Percentiles rank a stretch among this genome's conserved stretches.
These are phyloP conservation scores for Potorous gilbertii DNA, from an alignment of 2,797 vertebrate genomes.

Conservation along the genomic window DNA sequence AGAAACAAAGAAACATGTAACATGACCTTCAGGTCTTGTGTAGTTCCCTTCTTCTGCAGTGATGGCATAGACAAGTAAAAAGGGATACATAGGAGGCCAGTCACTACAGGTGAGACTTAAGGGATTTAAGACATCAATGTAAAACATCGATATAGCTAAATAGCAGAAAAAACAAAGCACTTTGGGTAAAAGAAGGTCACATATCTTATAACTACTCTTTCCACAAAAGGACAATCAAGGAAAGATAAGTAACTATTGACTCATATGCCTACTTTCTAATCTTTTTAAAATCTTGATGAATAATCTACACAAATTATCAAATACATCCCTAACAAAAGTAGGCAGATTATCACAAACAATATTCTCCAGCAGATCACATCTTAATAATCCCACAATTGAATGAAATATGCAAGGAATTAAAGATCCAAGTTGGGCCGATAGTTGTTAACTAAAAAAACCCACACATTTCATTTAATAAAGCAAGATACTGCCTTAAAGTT, in stretches of 20 bases:
- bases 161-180: not conserved
- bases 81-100: not conserved
- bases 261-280: not conserved
- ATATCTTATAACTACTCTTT: not conserved
- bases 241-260: not conserved
- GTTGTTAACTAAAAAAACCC: not conserved
- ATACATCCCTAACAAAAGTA: not conserved
- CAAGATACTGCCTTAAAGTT: not conserved
- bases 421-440: not conserved
- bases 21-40: not conserved
- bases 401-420: not conserved
- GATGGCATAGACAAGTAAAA: not conserved
- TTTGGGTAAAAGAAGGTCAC: not conserved
- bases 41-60: not conserved
- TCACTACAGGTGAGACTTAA: not conserved
- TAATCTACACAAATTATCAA: not conserved
- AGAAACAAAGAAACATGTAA: not conserved
- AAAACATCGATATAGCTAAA: not conserved
- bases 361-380: not conserved
- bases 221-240: not conserved
- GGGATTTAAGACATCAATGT: not conserved
- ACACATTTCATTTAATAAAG: not conserved
- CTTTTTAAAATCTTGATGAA: not conserved
- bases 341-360: not conserved
- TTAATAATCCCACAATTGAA: not conserved